Evolutionary conservation across 2,888 invertebrate species (phyloP), one percentile per base, ranked within the genome.

Genomic region (Argyresthia goedartella): DNA sequence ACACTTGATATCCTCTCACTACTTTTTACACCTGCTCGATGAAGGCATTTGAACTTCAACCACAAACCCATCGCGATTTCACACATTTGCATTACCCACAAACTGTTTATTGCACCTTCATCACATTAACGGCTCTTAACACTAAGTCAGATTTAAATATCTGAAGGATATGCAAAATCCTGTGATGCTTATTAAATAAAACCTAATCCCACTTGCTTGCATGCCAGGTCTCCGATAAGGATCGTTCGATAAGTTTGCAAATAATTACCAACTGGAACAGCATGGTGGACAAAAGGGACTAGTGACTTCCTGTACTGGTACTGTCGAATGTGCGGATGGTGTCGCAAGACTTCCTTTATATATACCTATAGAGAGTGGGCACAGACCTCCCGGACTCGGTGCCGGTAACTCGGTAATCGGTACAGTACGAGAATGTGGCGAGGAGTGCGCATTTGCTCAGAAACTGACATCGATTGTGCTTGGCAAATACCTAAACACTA

Each of bases 311-410:
- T 82, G 84, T 71, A 74, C 78, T 69, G 71, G 69, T 67, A 73
- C 71, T 73, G 65, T 72, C 75, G 82, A 84, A 75, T 85, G 84
- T 79, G 85, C 64, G 74, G 73, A 77, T 76, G 78, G 76, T 85
- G 79, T 81, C 74, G 81, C 73, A 82, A 82, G 76, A 75, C 77
- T 69, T 73, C 77, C 71, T 76, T 51, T 85, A 78, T 85, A 85
- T 84, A 82, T 25, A 6, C n/a, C n/a, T 76, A 71, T 74, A 70
- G 69, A 67, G 73, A 66, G 2, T 25, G 66, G 11, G 34, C 47
- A 44, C 44, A 33, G 34, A 47, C 33, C 47, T 8, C n/a, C 63
- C 66, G 69, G 68, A 63, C 66, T 66, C 66, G 65, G 73, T 67
- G 70, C 63, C 58, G 59, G 62, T 56, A 43, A 61, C 63, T 60